Conservation (phyloP, 2,113 vertebrate genomes). For the Chloebia gouldiae region DNA sequence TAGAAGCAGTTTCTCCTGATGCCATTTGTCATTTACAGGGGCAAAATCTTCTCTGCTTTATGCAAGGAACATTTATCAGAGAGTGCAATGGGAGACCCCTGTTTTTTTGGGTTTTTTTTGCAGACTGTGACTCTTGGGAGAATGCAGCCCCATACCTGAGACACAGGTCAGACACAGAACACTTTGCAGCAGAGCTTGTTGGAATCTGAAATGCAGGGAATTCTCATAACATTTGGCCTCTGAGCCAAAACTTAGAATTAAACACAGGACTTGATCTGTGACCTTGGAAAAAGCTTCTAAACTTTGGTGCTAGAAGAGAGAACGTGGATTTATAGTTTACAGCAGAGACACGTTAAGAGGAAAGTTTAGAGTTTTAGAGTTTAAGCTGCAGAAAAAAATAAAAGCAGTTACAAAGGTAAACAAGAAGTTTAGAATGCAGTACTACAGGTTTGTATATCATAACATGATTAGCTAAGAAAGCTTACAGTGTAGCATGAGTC, state of each 20-base stretch:
- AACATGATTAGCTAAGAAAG: not conserved
- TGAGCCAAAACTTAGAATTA: not conserved
- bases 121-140: not conserved
- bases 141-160: not conserved
- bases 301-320: not conserved
- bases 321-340: not conserved
- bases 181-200: rapidly evolving
- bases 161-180: not conserved
- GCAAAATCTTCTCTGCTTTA: not conserved
- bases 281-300: not conserved
- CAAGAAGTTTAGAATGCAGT: not conserved
- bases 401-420: not conserved
- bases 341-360: not conserved
- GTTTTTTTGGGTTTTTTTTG: not conserved
- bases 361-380: not conserved
- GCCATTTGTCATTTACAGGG: conserved; percentile 30
- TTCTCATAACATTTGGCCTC: not conserved
- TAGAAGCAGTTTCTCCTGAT: not conserved
- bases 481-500: not conserved
- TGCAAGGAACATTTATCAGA: not conserved
- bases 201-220: not conserved
- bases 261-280: not conserved
- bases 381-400: not conserved
- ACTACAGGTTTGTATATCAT: not conserved
- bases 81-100: rapidly evolving